These are phyloP conservation scores for Vipera ursinii DNA, from an alignment of 2,797 vertebrate genomes.

Conservation along the genomic window DNA sequence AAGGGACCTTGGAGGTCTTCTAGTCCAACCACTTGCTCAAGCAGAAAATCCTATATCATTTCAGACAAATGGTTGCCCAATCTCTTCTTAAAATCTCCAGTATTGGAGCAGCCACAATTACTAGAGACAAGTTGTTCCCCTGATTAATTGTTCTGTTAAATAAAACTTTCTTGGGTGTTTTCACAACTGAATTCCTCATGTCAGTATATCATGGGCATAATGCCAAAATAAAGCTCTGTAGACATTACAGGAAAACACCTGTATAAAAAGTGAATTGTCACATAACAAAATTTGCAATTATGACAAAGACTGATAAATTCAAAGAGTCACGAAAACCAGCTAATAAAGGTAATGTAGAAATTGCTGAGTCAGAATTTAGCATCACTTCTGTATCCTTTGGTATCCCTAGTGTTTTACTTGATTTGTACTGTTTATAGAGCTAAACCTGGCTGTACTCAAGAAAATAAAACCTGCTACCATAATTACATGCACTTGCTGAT, in stretches of 20 bases:
- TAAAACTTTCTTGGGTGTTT: not conserved
- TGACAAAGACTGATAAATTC: not conserved
- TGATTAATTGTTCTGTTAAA: not conserved
- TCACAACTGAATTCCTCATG: not conserved
- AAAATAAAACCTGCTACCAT: not conserved
- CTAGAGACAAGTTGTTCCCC: not conserved
- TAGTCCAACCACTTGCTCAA: not conserved
- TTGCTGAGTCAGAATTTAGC: not conserved
- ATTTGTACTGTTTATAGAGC: not conserved
- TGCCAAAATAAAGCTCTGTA: not conserved
- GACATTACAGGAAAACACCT: conserved; percentile 1
- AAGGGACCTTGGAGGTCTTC: not conserved
- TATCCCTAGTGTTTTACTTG: not conserved
- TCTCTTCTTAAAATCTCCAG: not conserved
- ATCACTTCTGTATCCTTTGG: not conserved
- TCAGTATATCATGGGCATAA: not conserved
- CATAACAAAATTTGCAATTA: not conserved
- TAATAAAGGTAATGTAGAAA: not conserved
- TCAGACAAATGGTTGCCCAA: not conserved
- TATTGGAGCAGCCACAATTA: not conserved
- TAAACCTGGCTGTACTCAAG: not conserved
- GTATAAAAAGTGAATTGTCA: not conserved
- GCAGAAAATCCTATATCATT: not conserved
- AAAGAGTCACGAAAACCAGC: not conserved
- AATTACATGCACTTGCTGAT: not conserved